Evolutionary conservation across 2,888 invertebrate species (phyloP), one percentile per base, ranked within the genome.

Genomic region (Subacronicta megacephala): DNA sequence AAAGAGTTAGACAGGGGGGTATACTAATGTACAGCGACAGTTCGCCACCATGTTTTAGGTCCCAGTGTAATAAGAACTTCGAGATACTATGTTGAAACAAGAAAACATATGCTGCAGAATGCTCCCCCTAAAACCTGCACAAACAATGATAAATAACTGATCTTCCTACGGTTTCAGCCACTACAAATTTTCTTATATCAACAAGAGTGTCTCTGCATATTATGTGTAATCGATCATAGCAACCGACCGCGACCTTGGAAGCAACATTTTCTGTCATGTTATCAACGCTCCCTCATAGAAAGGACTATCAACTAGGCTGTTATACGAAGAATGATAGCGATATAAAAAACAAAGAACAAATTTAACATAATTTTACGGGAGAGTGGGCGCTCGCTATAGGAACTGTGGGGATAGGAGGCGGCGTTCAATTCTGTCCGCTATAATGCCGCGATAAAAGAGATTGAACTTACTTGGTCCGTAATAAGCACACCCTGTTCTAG

Each of bases 281-380:
- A 73, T 75, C 63, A 77, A 65, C 74, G 74, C 74, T 74, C 72
- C 58, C 57, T 70, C 59, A 72, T 64, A 76, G 72, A 63, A 71
- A 71, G 58, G 70, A 72, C 77, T 75, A 78, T 79, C 63, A 78
- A 78, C 79, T 79, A 75, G 74, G 76, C 72, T 78, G 74, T 80
- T 80, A 80, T 77, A 78, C 76, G 75, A 80, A 75, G 79, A 82
- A 82, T 80, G 78, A 82, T 84, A 83, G 83, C 78, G 77, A 82
- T 83, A 83, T 85, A 87, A 82, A 81, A 83, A 87, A 87, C 78
- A 81, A 76, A 78, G 80, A 81, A 84, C 77, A 86, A 89, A 83
- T 90, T 90, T 89, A 90, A 90, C 89, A 92, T 90, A 90, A 92
- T 92, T 92, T 90, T 83, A 90, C 89, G 90, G 85, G 66, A 87